Evolutionary conservation across 2,888 invertebrate genomes (phyloP).

Genomic region (Pammene fasciana): DNA sequence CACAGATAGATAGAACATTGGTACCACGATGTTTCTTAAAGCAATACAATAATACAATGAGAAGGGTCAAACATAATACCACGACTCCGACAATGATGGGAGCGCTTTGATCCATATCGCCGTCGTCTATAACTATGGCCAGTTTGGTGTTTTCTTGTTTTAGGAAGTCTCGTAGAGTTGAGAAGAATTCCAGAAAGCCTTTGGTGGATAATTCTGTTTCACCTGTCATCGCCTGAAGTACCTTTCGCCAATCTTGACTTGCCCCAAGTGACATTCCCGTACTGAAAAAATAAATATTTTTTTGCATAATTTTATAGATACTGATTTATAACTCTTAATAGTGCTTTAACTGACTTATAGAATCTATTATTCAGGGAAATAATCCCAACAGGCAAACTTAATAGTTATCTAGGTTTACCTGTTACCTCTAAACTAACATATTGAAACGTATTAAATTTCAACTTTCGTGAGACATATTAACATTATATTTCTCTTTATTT

Average conservation of each 20-base stretch:
- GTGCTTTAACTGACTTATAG: too few relatives aligned
- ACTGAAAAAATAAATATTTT: constrained; percentile 67
- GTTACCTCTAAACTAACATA: too few relatives aligned
- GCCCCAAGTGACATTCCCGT: constrained; percentile 76
- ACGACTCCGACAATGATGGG: constrained; percentile 72
- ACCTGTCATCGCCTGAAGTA: constrained; percentile 70
- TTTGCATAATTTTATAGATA: too few relatives aligned
- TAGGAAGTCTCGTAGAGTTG: constrained; percentile 63
- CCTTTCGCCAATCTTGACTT: constrained; percentile 74
- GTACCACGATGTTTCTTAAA: constrained; percentile 67
- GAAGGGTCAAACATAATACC: constrained; percentile 63
- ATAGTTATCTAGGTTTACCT: too few relatives aligned
- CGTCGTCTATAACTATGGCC: constrained; percentile 49
- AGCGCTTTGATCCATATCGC: constrained; percentile 70
- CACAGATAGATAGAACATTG: constrained; percentile 66
- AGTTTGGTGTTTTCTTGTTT: constrained; percentile 62
- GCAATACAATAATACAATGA: constrained; percentile 71
- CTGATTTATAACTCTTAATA: too few relatives aligned
- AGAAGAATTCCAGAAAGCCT: constrained; percentile 72
- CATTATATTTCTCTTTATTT: too few relatives aligned
- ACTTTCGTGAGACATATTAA: too few relatives aligned
- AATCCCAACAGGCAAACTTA: too few relatives aligned
- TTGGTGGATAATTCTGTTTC: constrained; percentile 71
- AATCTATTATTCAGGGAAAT: too few relatives aligned
- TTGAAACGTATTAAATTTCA: too few relatives aligned